Evolutionary conservation across 2,797 vertebrate genomes (phyloP).

Genomic region (Smutsia gigantea): DNA sequence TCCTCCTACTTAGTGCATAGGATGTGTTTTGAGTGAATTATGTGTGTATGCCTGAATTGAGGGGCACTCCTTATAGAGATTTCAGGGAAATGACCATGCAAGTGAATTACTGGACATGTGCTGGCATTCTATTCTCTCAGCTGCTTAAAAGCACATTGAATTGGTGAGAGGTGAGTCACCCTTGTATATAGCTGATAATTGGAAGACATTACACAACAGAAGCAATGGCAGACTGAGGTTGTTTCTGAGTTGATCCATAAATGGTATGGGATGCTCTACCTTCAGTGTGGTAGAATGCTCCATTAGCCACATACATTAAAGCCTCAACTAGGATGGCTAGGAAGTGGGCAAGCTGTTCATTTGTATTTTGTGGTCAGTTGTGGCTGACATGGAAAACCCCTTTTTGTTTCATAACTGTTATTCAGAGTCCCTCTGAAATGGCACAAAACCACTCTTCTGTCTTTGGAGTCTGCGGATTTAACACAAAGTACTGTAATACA

Average conservation of each 20-base stretch:
- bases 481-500: background rate
- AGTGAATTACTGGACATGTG: slow-evolving; percentile 50
- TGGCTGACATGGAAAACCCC: slow-evolving; percentile 11
- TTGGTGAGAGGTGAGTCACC: background rate
- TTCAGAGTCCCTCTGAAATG: background rate
- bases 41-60: background rate
- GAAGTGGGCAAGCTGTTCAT: background rate
- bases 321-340: background rate
- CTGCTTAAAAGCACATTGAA: background rate
- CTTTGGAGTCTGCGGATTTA: background rate
- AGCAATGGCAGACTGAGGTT: background rate
- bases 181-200: slow-evolving; percentile 2
- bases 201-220: slow-evolving; percentile 37
- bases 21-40: background rate
- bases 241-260: background rate
- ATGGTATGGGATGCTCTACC: background rate
- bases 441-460: background rate
- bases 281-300: background rate
- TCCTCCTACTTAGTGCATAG: background rate
- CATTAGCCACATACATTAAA: background rate
- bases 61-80: background rate
- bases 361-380: slow-evolving; percentile 24
- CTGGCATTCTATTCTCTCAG: slow-evolving; percentile 13
- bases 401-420: slow-evolving; percentile 26
- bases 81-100: slow-evolving; percentile 56